Percentiles rank a stretch among this genome's conserved stretches.
Conservation (phyloP, 2,888 invertebrate genomes). For the Empis livida region DNA sequence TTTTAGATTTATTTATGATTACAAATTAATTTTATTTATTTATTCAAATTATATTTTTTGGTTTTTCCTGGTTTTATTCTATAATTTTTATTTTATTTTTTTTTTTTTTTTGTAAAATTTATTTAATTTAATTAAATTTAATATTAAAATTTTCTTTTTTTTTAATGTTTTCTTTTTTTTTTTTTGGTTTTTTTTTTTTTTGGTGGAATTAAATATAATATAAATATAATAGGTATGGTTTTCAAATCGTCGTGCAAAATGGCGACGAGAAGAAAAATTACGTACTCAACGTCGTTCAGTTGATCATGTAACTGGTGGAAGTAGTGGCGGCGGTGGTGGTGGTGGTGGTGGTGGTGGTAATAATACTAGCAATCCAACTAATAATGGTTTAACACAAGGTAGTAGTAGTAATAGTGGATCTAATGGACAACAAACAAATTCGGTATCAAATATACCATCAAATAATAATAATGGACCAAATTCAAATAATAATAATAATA, state of each 20-base stretch:
- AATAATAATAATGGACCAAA: not conserved
- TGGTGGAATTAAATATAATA: too few species aligned
- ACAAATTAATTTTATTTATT: too few species aligned
- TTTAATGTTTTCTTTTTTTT: too few species aligned
- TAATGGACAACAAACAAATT: not conserved
- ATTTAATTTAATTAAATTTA: too few species aligned
- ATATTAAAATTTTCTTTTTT: too few species aligned
- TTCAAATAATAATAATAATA: not conserved
- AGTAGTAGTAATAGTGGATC: slow-evolving; percentile 24
- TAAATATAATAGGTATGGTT: slow-evolving; percentile 57
- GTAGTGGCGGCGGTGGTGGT: slow-evolving; percentile 4
- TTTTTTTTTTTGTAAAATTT: too few species aligned
- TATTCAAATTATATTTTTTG: too few species aligned
- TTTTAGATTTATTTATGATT: too few species aligned
- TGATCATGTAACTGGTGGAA: slow-evolving; percentile 20
- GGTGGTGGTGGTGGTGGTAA: slow-evolving; percentile 18
- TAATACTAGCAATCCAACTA: slow-evolving; percentile 14
- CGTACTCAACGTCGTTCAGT: slow-evolving; percentile 68
- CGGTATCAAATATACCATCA: not conserved
- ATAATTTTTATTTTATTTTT: too few species aligned
- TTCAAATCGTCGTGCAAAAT: slow-evolving; percentile 96
- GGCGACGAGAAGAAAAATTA: slow-evolving; percentile 97
- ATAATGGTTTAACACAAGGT: slow-evolving; percentile 19
- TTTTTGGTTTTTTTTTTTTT: too few species aligned
- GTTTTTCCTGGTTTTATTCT: too few species aligned